These are phyloP conservation scores for Sinhomidia bicolor DNA, from an alignment of 2,888 invertebrate species.

Conservation along the genomic window DNA sequence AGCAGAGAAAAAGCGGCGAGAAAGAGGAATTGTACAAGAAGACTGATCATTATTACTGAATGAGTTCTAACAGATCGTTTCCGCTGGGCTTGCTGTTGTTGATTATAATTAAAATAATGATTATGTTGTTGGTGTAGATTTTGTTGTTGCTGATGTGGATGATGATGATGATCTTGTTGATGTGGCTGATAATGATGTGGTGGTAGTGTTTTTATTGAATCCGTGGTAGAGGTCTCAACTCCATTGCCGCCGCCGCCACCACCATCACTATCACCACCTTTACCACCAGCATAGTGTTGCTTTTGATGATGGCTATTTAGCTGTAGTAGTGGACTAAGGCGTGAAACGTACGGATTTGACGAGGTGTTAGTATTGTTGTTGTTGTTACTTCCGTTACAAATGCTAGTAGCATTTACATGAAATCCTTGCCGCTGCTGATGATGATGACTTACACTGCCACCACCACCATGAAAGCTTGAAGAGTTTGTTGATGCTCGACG, in stretches of 20 bases:
- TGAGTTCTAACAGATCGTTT: conserved; percentile 74
- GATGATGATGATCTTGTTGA: conserved; percentile 69
- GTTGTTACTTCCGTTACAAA: conserved; percentile 8
- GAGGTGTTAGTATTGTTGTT: conserved; percentile 41
- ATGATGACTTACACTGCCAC: conserved; percentile 58
- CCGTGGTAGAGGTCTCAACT: background rate
- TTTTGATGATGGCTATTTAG: conserved; percentile 65
- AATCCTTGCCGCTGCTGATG: conserved; percentile 48
- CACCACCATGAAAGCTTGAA: background rate
- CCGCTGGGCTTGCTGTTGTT: conserved; percentile 60
- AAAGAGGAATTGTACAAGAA: background rate
- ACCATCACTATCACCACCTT: background rate
- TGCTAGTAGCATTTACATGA: conserved; percentile 52
- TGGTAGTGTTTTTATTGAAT: conserved; percentile 37
- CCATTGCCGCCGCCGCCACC: too few species aligned
- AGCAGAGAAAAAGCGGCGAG: background rate
- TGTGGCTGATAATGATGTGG: conserved; percentile 66
- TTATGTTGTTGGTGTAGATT: conserved; percentile 51
- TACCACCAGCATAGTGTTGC: conserved; percentile 35
- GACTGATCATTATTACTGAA: conserved; percentile 73
- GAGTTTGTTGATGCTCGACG: background rate
- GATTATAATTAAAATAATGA: conserved; percentile 72
- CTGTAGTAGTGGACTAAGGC: conserved; percentile 47
- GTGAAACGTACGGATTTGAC: conserved; percentile 58
- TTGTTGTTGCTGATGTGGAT: conserved; percentile 22